These are phyloP conservation scores for Trichosurus vulpecula DNA, from an alignment of 2,797 vertebrate genomes.

Conservation along the genomic window DNA sequence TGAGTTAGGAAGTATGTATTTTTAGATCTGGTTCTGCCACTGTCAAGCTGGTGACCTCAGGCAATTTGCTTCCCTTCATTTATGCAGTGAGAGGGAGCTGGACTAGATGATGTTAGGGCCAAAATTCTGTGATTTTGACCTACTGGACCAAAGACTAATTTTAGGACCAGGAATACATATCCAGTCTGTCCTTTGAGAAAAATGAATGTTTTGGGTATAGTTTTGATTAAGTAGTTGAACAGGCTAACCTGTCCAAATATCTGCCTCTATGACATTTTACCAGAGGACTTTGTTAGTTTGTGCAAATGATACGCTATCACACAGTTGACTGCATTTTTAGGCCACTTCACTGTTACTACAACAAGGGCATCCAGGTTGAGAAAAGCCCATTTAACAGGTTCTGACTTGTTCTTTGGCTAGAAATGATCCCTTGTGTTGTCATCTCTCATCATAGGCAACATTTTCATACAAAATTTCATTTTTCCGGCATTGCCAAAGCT, in stretches of 20 bases:
- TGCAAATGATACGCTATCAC: neutral
- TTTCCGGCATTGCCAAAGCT: neutral
- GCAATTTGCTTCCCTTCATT: neutral
- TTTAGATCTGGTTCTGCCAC: neutral
- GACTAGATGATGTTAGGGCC: neutral
- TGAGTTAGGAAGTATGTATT: neutral
- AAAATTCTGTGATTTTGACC: neutral
- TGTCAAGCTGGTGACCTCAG: neutral
- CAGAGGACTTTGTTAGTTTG: neutral
- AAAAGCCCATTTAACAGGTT: neutral
- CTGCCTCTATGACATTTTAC: neutral
- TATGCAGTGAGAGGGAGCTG: neutral
- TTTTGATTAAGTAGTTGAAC: neutral
- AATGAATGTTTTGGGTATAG: neutral
- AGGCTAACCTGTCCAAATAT: neutral
- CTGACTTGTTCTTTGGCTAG: neutral
- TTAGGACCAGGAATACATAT: neutral
- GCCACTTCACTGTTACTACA: accelerated
- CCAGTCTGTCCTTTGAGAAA: neutral
- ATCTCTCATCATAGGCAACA: neutral
- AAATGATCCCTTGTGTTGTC: accelerated
- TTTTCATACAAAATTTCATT: neutral
- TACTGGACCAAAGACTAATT: neutral
- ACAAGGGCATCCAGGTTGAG: neutral
- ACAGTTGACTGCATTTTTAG: accelerated